A percentile compares a stretch with the other conserved stretches of the same genome.
Conservation (phyloP, 2,113 vertebrate genomes). For the Pongo pygmaeus region DNA sequence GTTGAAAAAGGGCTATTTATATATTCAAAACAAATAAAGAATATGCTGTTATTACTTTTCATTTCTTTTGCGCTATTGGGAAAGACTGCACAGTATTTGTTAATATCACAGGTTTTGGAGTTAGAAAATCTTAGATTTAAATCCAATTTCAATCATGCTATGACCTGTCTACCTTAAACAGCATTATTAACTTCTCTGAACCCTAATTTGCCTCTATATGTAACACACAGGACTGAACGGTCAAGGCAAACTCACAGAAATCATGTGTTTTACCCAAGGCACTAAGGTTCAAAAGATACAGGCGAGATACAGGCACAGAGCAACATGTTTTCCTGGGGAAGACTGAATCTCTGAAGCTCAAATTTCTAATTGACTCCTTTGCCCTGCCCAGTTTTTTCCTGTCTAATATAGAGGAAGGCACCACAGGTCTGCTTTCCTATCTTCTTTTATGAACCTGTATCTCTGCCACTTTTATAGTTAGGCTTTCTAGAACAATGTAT, state of each 20-base stretch:
- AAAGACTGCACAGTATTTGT: not conserved
- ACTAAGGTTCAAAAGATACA: not conserved
- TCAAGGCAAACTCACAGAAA: not conserved
- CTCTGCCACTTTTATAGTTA: not conserved
- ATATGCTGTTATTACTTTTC: not conserved
- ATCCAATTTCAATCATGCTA: not conserved
- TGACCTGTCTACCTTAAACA: not conserved
- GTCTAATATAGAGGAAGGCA: no score
- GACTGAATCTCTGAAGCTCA: not conserved
- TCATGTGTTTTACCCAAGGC: not conserved
- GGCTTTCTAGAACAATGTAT: not conserved
- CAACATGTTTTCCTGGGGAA: not conserved
- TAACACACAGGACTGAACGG: not conserved
- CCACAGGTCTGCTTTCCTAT: not conserved
- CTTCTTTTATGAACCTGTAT: not conserved
- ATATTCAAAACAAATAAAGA: not conserved
- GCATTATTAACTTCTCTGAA: not conserved
- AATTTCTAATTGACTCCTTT: not conserved
- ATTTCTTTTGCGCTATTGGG: not conserved
- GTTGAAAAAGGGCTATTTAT: not conserved
- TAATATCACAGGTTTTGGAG: not conserved
- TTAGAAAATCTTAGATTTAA: not conserved
- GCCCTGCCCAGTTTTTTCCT: not conserved
- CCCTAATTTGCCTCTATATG: not conserved
- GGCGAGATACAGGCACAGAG: accelerated